These are phyloP conservation scores for Gibbula magus DNA, from an alignment of 2,888 invertebrate genomes.

Conservation along the genomic window DNA sequence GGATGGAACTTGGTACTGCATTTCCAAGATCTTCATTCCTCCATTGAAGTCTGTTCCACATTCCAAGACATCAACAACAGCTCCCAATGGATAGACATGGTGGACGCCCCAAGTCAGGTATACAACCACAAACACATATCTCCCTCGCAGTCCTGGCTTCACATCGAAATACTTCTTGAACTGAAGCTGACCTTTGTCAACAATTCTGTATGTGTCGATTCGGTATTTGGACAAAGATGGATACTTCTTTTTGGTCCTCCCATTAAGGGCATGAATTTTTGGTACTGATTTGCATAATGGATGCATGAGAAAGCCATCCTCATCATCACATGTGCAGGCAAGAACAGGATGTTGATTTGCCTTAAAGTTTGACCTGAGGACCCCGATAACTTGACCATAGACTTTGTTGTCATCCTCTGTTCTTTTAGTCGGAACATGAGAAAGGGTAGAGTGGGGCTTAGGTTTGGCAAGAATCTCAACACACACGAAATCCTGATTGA, in stretches of 20 bases:
- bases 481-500: constrained; percentile 37
- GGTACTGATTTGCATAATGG: constrained; percentile 59
- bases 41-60: constrained; percentile 33
- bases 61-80: constrained; percentile 45
- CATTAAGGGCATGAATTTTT: constrained; percentile 45
- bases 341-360: constrained; percentile 46
- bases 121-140: constrained; percentile 52
- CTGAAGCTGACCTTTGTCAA: constrained; percentile 24
- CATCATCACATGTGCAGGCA: constrained; percentile 49
- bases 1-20: constrained; percentile 33
- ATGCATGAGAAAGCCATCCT: constrained; percentile 43
- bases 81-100: constrained; percentile 53
- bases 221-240: constrained; percentile 34
- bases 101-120: constrained; percentile 46
- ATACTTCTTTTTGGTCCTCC: not conserved
- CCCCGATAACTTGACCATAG: not conserved
- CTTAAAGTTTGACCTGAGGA: constrained; percentile 36
- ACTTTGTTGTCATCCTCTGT: not conserved
- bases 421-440: not conserved
- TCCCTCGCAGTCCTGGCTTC: constrained; percentile 43
- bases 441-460: no score
- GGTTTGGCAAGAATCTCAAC: constrained; percentile 35
- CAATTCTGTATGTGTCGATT: constrained; percentile 44
- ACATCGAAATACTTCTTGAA: constrained; percentile 35
- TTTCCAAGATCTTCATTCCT: constrained; percentile 29